phyloP scores from a whole-genome alignment of 2,888 invertebrate genomes.

The Mantis religiosa region DNA sequence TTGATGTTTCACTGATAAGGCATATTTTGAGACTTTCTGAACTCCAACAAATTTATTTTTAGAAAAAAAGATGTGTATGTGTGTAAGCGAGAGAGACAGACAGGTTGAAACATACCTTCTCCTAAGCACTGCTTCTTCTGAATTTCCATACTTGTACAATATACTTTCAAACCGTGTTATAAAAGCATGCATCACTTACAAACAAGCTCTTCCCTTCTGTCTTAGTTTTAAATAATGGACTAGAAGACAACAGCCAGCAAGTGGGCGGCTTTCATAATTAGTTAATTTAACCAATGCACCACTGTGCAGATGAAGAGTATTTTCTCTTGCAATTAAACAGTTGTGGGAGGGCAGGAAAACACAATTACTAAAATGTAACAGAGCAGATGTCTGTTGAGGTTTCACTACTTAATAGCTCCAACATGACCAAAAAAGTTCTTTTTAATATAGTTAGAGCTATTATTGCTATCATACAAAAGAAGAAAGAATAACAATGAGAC shows the following conservation, averaged over 20 bases:
- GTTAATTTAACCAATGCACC: neutral
- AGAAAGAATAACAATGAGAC: too few species aligned
- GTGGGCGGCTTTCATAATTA: neutral
- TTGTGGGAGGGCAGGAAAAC: neutral
- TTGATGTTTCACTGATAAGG: too few species aligned
- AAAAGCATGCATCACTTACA: neutral
- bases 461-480: too few species aligned
- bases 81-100: neutral
- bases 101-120: neutral
- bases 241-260: neutral
- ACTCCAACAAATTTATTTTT: neutral
- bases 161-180: neutral
- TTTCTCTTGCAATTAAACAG: neutral
- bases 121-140: neutral
- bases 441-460: too few species aligned
- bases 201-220: neutral
- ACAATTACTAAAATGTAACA: neutral
- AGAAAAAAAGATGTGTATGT: too few species aligned
- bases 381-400: neutral
- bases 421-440: neutral
- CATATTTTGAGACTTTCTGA: too few species aligned
- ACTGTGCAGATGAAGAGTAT: neutral
- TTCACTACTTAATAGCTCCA: neutral
- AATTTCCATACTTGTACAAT: neutral
- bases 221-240: neutral